A percentile compares a stretch with the other conserved stretches of the same genome.
phyloP scores from a whole-genome alignment of 2,113 vertebrate genomes.

The Tachysurus fulvidraco region DNA sequence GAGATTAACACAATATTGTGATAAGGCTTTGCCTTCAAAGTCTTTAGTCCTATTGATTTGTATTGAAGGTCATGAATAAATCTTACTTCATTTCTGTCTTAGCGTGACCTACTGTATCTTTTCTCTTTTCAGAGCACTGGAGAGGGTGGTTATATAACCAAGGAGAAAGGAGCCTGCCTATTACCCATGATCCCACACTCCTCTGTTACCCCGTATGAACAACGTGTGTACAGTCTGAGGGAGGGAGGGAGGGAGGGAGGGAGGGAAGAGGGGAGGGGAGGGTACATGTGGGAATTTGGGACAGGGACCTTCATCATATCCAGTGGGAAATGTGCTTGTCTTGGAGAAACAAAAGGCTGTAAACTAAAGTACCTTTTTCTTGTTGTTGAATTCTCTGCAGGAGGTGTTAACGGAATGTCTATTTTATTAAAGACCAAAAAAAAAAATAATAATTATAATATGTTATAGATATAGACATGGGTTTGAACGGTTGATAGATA shows the following conservation, averaged over 20 bases:
- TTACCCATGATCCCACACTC: conserved; percentile 67
- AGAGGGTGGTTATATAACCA: conserved; percentile 52
- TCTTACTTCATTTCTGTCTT: not conserved
- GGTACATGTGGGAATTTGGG: conserved; percentile 44
- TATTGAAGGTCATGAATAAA: not conserved
- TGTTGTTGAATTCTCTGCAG: conserved; percentile 67
- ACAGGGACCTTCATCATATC: conserved; percentile 38
- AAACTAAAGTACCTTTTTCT: conserved; percentile 65
- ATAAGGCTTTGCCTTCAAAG: not conserved
- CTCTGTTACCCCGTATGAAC: conserved; percentile 56
- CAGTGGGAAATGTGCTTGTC: conserved; percentile 4
- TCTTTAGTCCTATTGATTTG: not conserved
- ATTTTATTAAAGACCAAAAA: conserved; percentile 63
- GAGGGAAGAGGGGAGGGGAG: conserved; percentile 49
- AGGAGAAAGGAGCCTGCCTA: conserved; percentile 61
- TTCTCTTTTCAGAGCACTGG: conserved; percentile 54
- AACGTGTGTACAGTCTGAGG: conserved; percentile 54
- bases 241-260: conserved; percentile 49
- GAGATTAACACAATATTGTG: not conserved
- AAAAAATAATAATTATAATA: conserved; percentile 51
- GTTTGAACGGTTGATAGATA: conserved; percentile 63
- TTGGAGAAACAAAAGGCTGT: conserved; percentile 53
- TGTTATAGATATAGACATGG: conserved; percentile 44
- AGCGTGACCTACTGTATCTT: not conserved
- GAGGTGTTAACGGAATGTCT: conserved; percentile 68